Conservation (phyloP, 1,140 invertebrate genomes). For the Conus betulinus region DNA sequence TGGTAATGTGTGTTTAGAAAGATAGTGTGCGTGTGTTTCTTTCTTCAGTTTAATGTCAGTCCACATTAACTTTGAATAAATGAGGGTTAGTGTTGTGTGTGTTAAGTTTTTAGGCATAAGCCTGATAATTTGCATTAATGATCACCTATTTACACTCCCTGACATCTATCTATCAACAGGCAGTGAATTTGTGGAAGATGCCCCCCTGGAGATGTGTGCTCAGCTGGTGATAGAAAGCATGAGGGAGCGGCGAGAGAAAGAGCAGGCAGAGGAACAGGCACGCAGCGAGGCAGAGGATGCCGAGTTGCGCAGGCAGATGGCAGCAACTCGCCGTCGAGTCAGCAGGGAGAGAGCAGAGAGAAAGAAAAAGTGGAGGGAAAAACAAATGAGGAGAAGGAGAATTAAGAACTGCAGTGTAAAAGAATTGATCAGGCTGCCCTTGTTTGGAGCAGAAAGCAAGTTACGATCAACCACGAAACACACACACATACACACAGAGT, state of each 20-base stretch:
- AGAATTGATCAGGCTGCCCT: background rate
- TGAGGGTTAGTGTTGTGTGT: too few relatives aligned
- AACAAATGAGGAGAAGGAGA: background rate
- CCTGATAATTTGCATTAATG: too few relatives aligned
- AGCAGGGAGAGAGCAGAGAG: background rate
- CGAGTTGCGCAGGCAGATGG: background rate
- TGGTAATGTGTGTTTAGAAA: too few relatives aligned
- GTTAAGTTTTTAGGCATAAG: too few relatives aligned
- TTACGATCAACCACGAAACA: too few relatives aligned
- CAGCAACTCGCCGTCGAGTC: background rate
- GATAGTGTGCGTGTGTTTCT: too few relatives aligned
- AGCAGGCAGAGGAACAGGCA: constrained; percentile 36
- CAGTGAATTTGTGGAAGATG: constrained; percentile 61
- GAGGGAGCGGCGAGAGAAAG: constrained; percentile 53
- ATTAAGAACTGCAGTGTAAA: background rate
- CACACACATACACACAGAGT: too few relatives aligned
- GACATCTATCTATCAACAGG: constrained; percentile 48
- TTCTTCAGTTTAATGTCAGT: too few relatives aligned
- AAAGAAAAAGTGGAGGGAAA: too few relatives aligned
- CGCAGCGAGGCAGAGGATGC: background rate
- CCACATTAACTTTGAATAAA: too few relatives aligned
- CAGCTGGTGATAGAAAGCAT: constrained; percentile 61
- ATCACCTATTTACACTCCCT: constrained; percentile 1
- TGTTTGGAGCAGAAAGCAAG: too few relatives aligned
- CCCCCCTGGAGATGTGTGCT: constrained; percentile 64